Percentiles rank a stretch among this genome's conserved stretches.
Conservation (phyloP, 2,113 vertebrate species). For the Gallinago media region DNA sequence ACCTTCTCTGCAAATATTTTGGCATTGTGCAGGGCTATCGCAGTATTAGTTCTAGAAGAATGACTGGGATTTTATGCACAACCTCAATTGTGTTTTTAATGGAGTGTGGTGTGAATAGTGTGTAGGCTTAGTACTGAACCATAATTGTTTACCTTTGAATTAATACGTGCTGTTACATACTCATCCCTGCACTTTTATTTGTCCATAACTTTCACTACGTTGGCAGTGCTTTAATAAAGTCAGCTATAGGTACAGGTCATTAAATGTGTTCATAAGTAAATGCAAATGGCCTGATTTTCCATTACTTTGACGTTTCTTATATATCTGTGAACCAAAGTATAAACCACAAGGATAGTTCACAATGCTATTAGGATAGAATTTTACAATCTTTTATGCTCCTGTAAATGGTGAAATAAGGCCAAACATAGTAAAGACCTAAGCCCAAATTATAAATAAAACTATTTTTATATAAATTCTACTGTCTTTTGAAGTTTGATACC, state of each 20-base stretch:
- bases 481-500: slow-evolving; percentile 87
- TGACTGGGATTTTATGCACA: background rate
- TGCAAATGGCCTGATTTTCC: background rate
- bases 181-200: background rate
- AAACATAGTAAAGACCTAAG: background rate
- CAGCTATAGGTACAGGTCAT: background rate
- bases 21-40: background rate
- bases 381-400: background rate
- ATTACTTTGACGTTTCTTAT: background rate
- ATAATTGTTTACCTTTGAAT: background rate
- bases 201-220: background rate
- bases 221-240: background rate
- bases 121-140: background rate
- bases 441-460: background rate
- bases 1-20: slow-evolving; percentile 36
- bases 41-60: background rate
- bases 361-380: background rate
- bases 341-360: background rate
- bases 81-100: background rate
- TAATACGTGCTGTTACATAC: background rate
- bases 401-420: background rate
- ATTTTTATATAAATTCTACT: background rate
- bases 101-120: background rate
- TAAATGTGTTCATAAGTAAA: background rate
- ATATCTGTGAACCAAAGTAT: background rate